A percentile compares a stretch with the other conserved stretches of the same genome.
These are phyloP conservation scores for Bovichtus variegatus DNA, from an alignment of 2,797 vertebrate genomes.

Conservation along the genomic window DNA sequence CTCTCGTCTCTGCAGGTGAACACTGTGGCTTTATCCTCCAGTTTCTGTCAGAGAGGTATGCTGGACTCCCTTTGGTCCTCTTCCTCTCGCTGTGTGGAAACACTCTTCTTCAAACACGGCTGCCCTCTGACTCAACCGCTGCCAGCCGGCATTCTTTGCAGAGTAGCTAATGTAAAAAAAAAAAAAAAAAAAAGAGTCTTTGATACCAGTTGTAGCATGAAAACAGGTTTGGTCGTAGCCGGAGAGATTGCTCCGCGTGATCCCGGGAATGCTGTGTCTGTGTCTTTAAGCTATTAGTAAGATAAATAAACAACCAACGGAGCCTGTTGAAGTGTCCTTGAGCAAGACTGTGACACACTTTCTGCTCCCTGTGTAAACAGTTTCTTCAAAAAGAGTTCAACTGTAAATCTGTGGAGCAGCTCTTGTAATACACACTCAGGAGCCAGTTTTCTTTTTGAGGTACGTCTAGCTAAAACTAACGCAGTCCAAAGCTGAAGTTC, in stretches of 20 bases:
- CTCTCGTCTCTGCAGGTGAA: constrained; percentile 16
- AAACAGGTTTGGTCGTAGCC: neutral
- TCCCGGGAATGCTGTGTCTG: neutral
- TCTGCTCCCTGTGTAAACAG: constrained; percentile 19
- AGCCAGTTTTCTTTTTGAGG: no score
- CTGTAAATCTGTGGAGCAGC: neutral
- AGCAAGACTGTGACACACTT: constrained; percentile 6
- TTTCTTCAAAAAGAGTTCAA: neutral
- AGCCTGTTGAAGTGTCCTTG: constrained; percentile 9
- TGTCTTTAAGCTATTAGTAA: constrained; percentile 2
- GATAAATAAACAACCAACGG: neutral
- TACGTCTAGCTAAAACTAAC: no score
- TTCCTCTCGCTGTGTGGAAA: constrained; percentile 8
- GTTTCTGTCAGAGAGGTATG: neutral
- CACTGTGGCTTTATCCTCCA: constrained; percentile 26
- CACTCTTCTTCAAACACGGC: neutral
- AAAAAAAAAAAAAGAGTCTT: neutral
- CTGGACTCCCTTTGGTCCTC: neutral
- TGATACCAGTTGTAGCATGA: neutral
- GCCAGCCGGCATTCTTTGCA: neutral
- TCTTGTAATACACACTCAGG: neutral
- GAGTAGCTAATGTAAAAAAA: neutral
- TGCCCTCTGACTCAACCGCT: constrained; percentile 1
- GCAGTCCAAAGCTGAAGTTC: no score
- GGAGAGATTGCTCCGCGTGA: neutral